Percentiles rank a stretch among this genome's conserved stretches.
These are phyloP conservation scores for Parnassius glacialis DNA, from an alignment of 2,888 invertebrate species.

Conservation along the genomic window DNA sequence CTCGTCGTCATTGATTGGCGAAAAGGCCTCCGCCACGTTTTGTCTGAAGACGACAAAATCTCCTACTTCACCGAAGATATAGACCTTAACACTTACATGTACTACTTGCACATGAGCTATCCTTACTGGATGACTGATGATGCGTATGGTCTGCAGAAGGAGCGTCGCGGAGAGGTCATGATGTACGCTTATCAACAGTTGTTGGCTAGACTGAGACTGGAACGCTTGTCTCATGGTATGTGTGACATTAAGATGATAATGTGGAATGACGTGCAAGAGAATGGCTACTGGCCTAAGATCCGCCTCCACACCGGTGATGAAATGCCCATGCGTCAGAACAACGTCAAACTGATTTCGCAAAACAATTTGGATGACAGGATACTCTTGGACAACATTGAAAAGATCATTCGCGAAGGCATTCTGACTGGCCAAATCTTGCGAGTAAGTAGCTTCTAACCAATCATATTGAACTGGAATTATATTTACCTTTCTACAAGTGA, in stretches of 20 bases:
- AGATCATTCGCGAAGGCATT: conserved; percentile 75
- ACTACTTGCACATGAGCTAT: conserved; percentile 84
- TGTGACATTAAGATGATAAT: conserved; percentile 72
- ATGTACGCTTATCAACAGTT: conserved; percentile 84
- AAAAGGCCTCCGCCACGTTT: conserved; percentile 80
- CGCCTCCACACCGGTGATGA: conserved; percentile 79
- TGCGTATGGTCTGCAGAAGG: conserved; percentile 67
- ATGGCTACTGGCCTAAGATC: conserved; percentile 82
- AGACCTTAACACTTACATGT: conserved; percentile 87
- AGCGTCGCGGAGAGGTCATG: conserved; percentile 79
- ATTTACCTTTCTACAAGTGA: not conserved
- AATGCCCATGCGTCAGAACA: conserved; percentile 78
- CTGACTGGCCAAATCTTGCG: conserved; percentile 59
- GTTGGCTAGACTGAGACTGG: conserved; percentile 80
- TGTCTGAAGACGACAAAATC: conserved; percentile 82
- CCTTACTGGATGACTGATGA: conserved; percentile 85
- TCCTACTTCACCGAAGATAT: conserved; percentile 89
- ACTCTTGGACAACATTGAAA: conserved; percentile 68
- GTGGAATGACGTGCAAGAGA: conserved; percentile 63
- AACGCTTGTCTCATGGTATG: conserved; percentile 72
- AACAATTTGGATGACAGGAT: conserved; percentile 52
- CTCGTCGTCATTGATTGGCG: conserved; percentile 85
- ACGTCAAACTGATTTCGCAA: conserved; percentile 49
- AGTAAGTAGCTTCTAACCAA: conserved; percentile 44
- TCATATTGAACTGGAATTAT: too few species aligned